Base-by-base conservation (phyloP, 2,797 vertebrate genomes). In the Euphonia xanthogaster region DNA sequence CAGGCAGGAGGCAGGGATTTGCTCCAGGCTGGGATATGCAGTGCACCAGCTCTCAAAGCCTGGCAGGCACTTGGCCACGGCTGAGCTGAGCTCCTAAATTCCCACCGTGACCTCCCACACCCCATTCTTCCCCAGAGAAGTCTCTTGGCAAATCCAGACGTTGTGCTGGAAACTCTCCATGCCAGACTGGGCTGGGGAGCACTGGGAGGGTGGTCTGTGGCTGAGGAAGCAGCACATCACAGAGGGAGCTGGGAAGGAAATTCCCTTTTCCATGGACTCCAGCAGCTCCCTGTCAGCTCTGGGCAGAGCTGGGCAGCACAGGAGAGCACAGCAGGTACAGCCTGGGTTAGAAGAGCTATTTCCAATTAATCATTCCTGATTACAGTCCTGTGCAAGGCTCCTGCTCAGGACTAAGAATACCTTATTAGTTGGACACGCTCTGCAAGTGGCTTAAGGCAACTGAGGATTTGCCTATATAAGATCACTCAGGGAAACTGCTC, bases 381-480 rank as follows among this genome's bases (percentile, higher is more conserved):
- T 83, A 83, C 37, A 7, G 12, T 65, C 79, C 83, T 6, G 0
- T 73, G 85, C 78, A 66, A 30, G 21, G 75, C 65, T 91, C 75
- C 39, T 50, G 50, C n/a, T 44, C 77, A 48, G 77, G 39, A 68
- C 80, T 78, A 81, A 84, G 80, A 78, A 70, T 17, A 66, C 74
- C 33, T 51, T 20, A 47, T 54, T 75, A n/a, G 66, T 9, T 75
- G 73, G 82, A 61, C n/a, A 7, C 3, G 0, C 24, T 81, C 47
- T 63, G 74, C 37, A 79, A 73, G 86, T 79, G 93, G 89, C 89
- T 96, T 89, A 75, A 81, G 84, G 89, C 89, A 82, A 73, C n/a
- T 25, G 76, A 90, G 72, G 79, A 80, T 86, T 86, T 89, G 87
- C 54, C 89, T 83, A 0, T 35, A 3, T 12, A 50, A 65, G 51